Percentiles rank a stretch among this genome's conserved stretches.
Conservation (phyloP, 2,888 invertebrate species). For the Drosophila recens region DNA sequence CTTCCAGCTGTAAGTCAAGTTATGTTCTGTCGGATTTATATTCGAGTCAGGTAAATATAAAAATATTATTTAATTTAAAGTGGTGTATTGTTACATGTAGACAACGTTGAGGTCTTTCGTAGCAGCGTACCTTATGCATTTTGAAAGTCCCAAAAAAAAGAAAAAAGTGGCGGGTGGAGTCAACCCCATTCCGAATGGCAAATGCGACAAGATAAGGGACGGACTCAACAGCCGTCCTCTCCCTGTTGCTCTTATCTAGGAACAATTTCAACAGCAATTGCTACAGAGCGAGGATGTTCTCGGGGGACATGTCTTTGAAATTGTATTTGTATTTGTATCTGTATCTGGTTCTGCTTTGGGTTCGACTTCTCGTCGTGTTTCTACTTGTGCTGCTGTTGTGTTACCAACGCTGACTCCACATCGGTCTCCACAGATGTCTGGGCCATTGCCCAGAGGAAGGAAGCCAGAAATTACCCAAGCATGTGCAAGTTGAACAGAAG, state of each 20-base stretch:
- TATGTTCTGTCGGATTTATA: too few species aligned
- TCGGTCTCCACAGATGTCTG: conserved; percentile 36
- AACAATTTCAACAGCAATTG: conserved; percentile 52
- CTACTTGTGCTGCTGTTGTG: conserved; percentile 16
- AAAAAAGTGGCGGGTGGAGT: not conserved
- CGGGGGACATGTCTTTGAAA: conserved; percentile 51
- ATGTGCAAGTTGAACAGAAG: conserved; percentile 44
- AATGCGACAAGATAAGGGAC: conserved; percentile 51
- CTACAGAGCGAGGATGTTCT: conserved; percentile 15
- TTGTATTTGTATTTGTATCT: conserved; percentile 49
- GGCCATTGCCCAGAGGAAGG: conserved; percentile 52
- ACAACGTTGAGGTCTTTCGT: not conserved
- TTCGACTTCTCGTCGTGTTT: conserved; percentile 1
- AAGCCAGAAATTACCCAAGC: conserved; percentile 61
- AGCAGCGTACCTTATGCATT: not conserved
- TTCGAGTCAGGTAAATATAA: too few species aligned
- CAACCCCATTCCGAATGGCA: conserved; percentile 1
- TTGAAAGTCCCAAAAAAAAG: not conserved
- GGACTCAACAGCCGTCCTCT: conserved; percentile 23
- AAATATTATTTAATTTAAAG: too few species aligned
- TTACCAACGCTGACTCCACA: conserved; percentile 26
- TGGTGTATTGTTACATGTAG: not conserved
- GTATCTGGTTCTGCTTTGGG: not conserved
- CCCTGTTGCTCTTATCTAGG: conserved; percentile 48
- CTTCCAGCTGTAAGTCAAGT: too few species aligned